phyloP scores from a whole-genome alignment of 2,113 vertebrate genomes.

The Copsychus sechellarum region DNA sequence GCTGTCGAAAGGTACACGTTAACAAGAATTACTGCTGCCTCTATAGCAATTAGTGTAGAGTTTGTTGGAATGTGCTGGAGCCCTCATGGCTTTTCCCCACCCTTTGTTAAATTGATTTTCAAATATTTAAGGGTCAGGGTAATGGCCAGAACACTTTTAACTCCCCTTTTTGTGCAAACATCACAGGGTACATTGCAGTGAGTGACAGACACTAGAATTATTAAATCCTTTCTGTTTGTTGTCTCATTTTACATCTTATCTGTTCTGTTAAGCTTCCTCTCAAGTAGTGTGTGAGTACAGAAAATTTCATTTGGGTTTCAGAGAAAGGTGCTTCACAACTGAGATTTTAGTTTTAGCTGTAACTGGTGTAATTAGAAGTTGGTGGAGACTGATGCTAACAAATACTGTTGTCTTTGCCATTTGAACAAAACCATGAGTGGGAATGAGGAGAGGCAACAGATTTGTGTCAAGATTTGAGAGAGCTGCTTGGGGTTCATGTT shows the following conservation, averaged over 20 bases:
- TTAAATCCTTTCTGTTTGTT: not conserved
- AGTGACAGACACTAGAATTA: not conserved
- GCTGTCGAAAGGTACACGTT: not conserved
- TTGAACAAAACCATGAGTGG: not conserved
- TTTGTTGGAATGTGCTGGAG: not conserved
- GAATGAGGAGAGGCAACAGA: not conserved
- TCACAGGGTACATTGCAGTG: not conserved
- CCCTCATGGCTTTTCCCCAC: not conserved
- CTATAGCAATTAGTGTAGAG: not conserved
- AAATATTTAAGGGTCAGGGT: not conserved
- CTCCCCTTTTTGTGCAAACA: not conserved
- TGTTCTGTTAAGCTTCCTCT: not conserved
- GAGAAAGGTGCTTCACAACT: not conserved
- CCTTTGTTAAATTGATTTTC: conserved; percentile 1
- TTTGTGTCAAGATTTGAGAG: not conserved
- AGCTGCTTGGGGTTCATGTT: not conserved
- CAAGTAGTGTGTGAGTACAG: not conserved
- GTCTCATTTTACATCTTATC: not conserved
- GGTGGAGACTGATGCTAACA: not conserved
- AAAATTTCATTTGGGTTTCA: not conserved
- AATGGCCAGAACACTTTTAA: not conserved
- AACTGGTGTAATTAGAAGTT: not conserved
- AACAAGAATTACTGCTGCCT: not conserved
- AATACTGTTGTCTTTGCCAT: not conserved
- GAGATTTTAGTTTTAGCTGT: not conserved